Conservation (phyloP, 2,888 invertebrate species). For the Drosophila kuntzei region DNA sequence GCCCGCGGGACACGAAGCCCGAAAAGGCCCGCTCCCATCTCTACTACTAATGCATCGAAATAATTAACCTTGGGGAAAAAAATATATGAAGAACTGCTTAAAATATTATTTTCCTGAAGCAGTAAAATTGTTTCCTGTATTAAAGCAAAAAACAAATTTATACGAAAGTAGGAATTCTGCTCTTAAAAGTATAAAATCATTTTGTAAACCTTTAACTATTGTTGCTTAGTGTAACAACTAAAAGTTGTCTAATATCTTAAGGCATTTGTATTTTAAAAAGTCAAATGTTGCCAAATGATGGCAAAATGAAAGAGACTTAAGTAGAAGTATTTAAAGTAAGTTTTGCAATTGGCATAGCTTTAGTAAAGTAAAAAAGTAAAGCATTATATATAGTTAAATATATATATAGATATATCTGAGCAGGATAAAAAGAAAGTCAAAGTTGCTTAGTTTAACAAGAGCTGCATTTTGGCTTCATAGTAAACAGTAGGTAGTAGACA, state of each 20-base stretch:
- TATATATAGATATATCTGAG: conserved; percentile 12
- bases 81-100: background rate
- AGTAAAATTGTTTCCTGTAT: too few species aligned
- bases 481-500: background rate
- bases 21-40: too few species aligned
- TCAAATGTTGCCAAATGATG: conserved; percentile 13
- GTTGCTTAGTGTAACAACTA: conserved; percentile 6
- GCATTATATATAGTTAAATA: conserved; percentile 21
- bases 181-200: background rate
- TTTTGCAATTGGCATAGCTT: conserved; percentile 23
- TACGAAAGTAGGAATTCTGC: background rate
- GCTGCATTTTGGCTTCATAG: conserved; percentile 28
- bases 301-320: background rate
- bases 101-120: background rate
- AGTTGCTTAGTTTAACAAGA: conserved; percentile 27
- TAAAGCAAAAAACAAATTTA: too few species aligned
- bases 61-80: too few species aligned
- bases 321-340: conserved; percentile 1
- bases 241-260: background rate
- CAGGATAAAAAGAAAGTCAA: conserved; percentile 22
- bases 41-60: too few species aligned
- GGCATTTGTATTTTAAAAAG: background rate
- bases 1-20: too few species aligned
- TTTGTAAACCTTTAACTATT: background rate
- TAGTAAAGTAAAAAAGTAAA: conserved; percentile 23